Evolutionary conservation across 2,888 invertebrate genomes (phyloP).

Genomic region (Argyra leucocephala): DNA sequence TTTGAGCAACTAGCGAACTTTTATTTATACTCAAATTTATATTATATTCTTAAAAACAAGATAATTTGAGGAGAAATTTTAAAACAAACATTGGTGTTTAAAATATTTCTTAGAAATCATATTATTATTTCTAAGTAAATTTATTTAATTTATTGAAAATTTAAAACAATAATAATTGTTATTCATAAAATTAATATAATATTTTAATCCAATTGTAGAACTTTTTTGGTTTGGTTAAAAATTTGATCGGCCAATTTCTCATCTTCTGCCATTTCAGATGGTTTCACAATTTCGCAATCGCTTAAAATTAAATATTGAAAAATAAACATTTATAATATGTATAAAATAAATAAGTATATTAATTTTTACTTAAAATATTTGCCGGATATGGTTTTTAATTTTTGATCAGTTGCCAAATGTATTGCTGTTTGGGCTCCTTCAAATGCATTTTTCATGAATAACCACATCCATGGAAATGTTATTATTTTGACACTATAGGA

Average conservation of each 20-base stretch:
- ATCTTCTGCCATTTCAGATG: conserved; percentile 48
- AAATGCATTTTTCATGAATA: conserved; percentile 56
- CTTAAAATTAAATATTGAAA: conserved; percentile 43
- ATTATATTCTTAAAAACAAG: no score
- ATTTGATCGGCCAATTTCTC: conserved; percentile 45
- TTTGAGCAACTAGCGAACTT: no score
- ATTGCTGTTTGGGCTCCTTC: conserved; percentile 62
- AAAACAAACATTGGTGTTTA: no score
- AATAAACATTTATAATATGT: conserved; percentile 16
- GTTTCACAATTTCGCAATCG: conserved; percentile 49
- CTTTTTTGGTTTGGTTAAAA: conserved; percentile 38
- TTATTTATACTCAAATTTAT: no score
- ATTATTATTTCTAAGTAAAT: no score
- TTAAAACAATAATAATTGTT: neutral
- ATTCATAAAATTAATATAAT: no score
- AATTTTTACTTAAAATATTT: conserved; percentile 55
- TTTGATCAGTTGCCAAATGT: conserved; percentile 55
- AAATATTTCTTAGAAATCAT: no score
- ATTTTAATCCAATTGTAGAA: conserved; percentile 32
- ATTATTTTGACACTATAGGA: conserved; percentile 48
- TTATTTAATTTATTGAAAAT: neutral
- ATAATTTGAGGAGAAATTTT: no score
- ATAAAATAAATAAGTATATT: conserved; percentile 16
- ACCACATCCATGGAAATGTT: conserved; percentile 57
- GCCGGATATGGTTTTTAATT: conserved; percentile 51